phyloP scores from a whole-genome alignment of 35 echinoderm and acorn worm genomes.

The Diadema setosum region DNA sequence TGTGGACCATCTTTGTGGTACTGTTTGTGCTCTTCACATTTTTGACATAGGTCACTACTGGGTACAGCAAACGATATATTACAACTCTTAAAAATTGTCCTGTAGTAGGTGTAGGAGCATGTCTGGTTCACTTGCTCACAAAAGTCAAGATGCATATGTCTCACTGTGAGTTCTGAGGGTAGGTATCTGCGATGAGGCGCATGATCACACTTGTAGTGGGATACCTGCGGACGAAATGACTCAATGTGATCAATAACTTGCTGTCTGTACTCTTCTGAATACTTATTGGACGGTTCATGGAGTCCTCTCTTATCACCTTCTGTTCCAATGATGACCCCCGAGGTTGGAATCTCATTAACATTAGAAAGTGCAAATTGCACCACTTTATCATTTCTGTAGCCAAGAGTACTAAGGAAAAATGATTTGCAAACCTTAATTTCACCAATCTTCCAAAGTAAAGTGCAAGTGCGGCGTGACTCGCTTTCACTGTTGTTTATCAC shows the following conservation, averaged over 20 bases:
- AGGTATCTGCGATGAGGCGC: slow-evolving; percentile 6
- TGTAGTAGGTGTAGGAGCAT: not conserved
- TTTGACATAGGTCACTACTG: not conserved
- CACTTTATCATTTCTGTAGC: no score
- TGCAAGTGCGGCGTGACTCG: not conserved
- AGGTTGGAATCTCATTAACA: no score
- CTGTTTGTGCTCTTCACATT: not conserved
- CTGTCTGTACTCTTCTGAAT: not conserved
- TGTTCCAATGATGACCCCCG: no score
- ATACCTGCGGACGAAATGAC: not conserved
- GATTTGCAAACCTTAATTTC: not conserved
- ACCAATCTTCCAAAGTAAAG: not conserved
- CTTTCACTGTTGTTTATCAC: not conserved
- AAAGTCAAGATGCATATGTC: not conserved
- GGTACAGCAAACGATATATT: not conserved
- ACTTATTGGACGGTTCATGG: not conserved
- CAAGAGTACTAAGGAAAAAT: slow-evolving; percentile 25
- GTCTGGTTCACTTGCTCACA: not conserved
- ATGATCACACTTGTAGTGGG: slow-evolving; percentile 12
- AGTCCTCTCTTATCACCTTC: not conserved
- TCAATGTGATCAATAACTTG: not conserved
- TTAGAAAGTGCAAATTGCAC: no score
- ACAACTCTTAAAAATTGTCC: not conserved
- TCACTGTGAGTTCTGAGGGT: not conserved
- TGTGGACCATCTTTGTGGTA: not conserved